phyloP scores from a whole-genome alignment of 1,140 invertebrate genomes.

The Drosophila takahashii region DNA sequence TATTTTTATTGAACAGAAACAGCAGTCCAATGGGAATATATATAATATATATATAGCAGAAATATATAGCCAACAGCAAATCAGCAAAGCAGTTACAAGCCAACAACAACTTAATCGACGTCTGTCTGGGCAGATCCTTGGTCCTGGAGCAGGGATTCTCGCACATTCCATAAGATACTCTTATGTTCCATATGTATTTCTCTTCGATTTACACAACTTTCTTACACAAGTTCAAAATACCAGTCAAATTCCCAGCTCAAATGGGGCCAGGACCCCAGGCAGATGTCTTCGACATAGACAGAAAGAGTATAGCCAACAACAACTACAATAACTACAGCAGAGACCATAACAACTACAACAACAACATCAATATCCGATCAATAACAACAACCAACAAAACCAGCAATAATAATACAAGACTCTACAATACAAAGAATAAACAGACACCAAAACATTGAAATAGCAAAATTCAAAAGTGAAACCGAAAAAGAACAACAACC shows the following conservation, averaged over 20 bases:
- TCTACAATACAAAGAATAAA: constrained; percentile 49
- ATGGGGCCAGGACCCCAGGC: background rate
- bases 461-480: constrained; percentile 66
- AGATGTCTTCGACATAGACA: constrained; percentile 57
- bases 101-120: constrained; percentile 51
- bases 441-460: constrained; percentile 59
- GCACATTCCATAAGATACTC: constrained; percentile 58
- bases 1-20: constrained; percentile 39
- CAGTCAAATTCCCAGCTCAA: background rate
- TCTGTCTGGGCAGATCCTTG: constrained; percentile 28
- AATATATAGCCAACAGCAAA: constrained; percentile 48
- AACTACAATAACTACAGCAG: constrained; percentile 53
- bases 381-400: constrained; percentile 66
- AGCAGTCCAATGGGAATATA: constrained; percentile 36
- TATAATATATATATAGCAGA: constrained; percentile 36
- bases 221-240: background rate
- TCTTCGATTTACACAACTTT: background rate
- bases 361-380: constrained; percentile 77
- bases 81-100: constrained; percentile 57
- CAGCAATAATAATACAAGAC: constrained; percentile 62
- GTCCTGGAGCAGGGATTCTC: constrained; percentile 5
- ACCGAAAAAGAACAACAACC: constrained; percentile 30
- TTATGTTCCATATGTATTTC: constrained; percentile 33
- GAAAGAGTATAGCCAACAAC: constrained; percentile 57
- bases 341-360: constrained; percentile 54